Conservation (phyloP, 1,140 invertebrate genomes). For the Nautilus pompilius region DNA sequence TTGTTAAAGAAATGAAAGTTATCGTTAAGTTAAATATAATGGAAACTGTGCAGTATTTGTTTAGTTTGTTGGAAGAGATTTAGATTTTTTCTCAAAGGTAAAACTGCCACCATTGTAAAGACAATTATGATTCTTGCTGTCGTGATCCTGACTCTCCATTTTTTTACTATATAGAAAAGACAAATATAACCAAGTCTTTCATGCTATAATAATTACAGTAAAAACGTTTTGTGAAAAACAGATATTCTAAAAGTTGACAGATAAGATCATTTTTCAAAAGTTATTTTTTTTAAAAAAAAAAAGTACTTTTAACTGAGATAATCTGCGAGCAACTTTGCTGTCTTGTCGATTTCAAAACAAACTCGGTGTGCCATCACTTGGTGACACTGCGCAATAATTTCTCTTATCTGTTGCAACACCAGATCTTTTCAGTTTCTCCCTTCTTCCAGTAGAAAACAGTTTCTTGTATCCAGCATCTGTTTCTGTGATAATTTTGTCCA, state of each 20-base stretch:
- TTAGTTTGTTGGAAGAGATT: constrained; percentile 1
- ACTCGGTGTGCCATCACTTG: not conserved
- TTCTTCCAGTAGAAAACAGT: constrained; percentile 11
- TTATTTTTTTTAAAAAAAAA: not conserved
- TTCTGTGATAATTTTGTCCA: constrained; percentile 13
- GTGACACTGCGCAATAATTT: not conserved
- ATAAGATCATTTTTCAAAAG: not conserved
- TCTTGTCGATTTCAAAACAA: not conserved
- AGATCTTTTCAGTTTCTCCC: constrained; percentile 2
- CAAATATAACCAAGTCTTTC: no score
- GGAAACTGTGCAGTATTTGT: not conserved
- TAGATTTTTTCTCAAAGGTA: not conserved
- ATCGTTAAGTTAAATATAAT: not conserved
- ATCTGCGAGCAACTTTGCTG: not conserved
- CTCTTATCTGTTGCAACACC: not conserved
- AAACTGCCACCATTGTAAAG: not conserved
- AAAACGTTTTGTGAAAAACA: no score
- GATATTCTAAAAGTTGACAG: no score
- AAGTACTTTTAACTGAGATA: not conserved
- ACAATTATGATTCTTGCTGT: not conserved
- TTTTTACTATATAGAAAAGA: no score
- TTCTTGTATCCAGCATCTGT: constrained; percentile 12
- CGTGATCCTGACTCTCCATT: no score
- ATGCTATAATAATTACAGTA: no score
- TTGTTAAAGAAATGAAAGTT: not conserved